phyloP scores from a whole-genome alignment of 2,113 vertebrate genomes.

The Pedionomus torquatus region DNA sequence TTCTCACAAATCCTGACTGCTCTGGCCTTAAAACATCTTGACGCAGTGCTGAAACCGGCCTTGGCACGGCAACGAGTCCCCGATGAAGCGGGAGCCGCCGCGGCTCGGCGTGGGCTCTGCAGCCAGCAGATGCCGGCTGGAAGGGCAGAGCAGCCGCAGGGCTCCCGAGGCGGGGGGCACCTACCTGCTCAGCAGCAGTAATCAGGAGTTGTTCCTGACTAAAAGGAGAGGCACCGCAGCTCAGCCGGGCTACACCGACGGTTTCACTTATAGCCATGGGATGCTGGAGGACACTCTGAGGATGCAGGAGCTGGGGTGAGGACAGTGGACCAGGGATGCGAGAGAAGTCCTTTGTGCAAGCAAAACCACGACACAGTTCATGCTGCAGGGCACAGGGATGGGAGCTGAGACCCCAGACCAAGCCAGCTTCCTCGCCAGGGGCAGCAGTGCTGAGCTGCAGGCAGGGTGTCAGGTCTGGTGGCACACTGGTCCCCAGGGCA shows the following conservation, averaged over 20 bases:
- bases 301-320: not conserved
- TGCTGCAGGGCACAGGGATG: rapidly evolving
- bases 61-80: not conserved
- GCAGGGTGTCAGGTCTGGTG: not conserved
- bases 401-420: not conserved
- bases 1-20: conserved; percentile 58
- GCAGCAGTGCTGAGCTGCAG: not conserved
- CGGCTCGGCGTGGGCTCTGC: not conserved
- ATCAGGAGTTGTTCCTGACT: not conserved
- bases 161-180: rapidly evolving
- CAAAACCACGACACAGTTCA: not conserved
- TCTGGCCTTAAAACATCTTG: conserved; percentile 61
- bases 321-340: not conserved
- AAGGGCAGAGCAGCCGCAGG: rapidly evolving
- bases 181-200: rapidly evolving
- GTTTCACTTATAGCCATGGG: rapidly evolving
- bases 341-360: not conserved
- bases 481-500: rapidly evolving
- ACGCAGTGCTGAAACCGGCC: not conserved
- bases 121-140: not conserved
- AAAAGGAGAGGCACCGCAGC: not conserved
- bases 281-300: not conserved
- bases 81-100: not conserved
- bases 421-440: not conserved
- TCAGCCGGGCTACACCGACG: rapidly evolving